Conservation (phyloP, 2,888 invertebrate genomes). For the Trissoscelio sp. region DNA sequence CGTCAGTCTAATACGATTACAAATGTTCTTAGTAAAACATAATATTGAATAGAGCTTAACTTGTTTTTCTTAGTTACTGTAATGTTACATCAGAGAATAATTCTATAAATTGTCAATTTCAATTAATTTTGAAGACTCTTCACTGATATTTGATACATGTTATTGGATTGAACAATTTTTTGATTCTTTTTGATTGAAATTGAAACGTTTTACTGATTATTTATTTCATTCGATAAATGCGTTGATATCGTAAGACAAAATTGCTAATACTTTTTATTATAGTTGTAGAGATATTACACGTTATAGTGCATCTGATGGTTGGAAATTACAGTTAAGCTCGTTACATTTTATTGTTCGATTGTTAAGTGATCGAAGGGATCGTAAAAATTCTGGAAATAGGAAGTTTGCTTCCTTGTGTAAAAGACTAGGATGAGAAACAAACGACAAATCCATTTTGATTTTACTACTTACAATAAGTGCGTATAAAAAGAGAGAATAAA, state of each 20-base stretch:
- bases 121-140: not conserved
- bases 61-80: slow-evolving; percentile 31
- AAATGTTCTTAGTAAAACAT: slow-evolving; percentile 30
- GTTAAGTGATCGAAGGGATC: slow-evolving; percentile 26
- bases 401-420: slow-evolving; percentile 5
- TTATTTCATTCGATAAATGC: not conserved
- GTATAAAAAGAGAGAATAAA: slow-evolving; percentile 17
- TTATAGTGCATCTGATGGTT: slow-evolving; percentile 2
- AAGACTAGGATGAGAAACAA: slow-evolving; percentile 19
- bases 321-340: slow-evolving; percentile 26
- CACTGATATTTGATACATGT: not conserved
- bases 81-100: not conserved
- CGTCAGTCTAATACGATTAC: slow-evolving; percentile 36
- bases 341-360: slow-evolving; percentile 39
- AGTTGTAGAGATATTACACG: not conserved
- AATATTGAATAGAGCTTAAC: slow-evolving; percentile 34
- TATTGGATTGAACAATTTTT: too few species aligned
- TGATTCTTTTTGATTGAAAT: not conserved
- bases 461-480: slow-evolving; percentile 11
- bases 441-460: slow-evolving; percentile 38
- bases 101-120: slow-evolving; percentile 13
- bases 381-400: slow-evolving; percentile 24
- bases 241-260: not conserved
- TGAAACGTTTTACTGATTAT: not conserved
- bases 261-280: slow-evolving; percentile 22